Percentiles rank a stretch among this genome's conserved stretches.
Evolutionary conservation across 1,140 invertebrate genomes (phyloP).

Genomic region (Bicyclus anynana): DNA sequence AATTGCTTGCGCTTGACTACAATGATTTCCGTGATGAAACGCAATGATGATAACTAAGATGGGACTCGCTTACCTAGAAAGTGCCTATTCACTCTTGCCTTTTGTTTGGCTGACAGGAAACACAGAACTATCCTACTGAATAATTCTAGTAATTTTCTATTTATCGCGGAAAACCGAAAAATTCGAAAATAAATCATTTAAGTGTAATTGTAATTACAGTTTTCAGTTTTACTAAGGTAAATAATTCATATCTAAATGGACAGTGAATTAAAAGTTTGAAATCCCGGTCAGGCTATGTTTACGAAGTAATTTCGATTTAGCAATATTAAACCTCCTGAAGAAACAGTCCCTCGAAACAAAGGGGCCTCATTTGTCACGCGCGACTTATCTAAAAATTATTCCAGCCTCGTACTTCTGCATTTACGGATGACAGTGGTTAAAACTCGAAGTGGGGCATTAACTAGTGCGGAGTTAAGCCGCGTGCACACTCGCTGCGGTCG

Average conservation of each 20-base stretch:
- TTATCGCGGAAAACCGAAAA: neutral
- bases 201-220: too few relatives aligned
- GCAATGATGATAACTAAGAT: too few relatives aligned
- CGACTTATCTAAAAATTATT: constrained; percentile 19
- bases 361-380: constrained; percentile 6
- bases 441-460: constrained; percentile 49
- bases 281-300: neutral
- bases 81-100: too few relatives aligned
- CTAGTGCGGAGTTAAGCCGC: constrained; percentile 53
- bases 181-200: neutral
- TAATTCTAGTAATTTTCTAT: neutral
- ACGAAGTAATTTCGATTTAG: neutral
- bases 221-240: too few relatives aligned
- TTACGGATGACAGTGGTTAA: constrained; percentile 30
- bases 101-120: too few relatives aligned
- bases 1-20: too few relatives aligned
- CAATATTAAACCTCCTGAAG: neutral
- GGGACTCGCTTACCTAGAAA: too few relatives aligned
- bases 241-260: too few relatives aligned
- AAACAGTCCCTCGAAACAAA: neutral
- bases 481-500: constrained; percentile 54
- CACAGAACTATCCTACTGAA: too few relatives aligned
- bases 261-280: too few relatives aligned
- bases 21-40: too few relatives aligned
- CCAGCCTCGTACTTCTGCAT: constrained; percentile 17